phyloP scores from a whole-genome alignment of 2,888 invertebrate species.

The Diaprepes abbreviatus region DNA sequence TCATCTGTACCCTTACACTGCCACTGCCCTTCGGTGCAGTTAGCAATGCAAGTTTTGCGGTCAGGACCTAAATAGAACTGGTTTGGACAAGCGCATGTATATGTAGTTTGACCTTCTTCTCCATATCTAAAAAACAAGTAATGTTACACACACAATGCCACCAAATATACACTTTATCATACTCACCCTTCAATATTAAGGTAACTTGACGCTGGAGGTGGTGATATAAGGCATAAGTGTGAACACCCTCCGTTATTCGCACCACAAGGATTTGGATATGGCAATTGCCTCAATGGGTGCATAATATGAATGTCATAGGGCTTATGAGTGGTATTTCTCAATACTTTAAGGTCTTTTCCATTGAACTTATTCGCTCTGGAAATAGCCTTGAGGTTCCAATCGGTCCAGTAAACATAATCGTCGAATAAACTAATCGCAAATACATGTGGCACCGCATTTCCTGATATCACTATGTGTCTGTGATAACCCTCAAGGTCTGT shows the following conservation, averaged over 20 bases:
- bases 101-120: conserved; percentile 80
- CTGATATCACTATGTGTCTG: conserved; percentile 85
- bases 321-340: conserved; percentile 93
- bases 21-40: conserved; percentile 93
- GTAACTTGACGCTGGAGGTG: conserved; percentile 83
- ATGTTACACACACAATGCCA: no score
- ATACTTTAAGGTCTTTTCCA: conserved; percentile 78
- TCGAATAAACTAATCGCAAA: conserved; percentile 96
- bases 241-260: conserved; percentile 95
- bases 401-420: conserved; percentile 95
- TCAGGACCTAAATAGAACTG: conserved; percentile 88
- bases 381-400: conserved; percentile 97
- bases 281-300: conserved; percentile 91
- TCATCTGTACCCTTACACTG: conserved; percentile 79
- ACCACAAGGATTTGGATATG: conserved; percentile 92
- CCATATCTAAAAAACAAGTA: conserved; percentile 70
- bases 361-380: conserved; percentile 93
- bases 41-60: conserved; percentile 90
- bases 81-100: conserved; percentile 94
- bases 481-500: conserved; percentile 93
- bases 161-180: no score
- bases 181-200: conserved; percentile 77
- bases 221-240: conserved; percentile 93
- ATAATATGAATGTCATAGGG: conserved; percentile 95
- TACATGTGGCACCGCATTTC: conserved; percentile 91